Percentiles rank a stretch among this genome's conserved stretches.
Evolutionary conservation across 2,888 invertebrate species (phyloP).

Genomic region (Strigamia crassipes): DNA sequence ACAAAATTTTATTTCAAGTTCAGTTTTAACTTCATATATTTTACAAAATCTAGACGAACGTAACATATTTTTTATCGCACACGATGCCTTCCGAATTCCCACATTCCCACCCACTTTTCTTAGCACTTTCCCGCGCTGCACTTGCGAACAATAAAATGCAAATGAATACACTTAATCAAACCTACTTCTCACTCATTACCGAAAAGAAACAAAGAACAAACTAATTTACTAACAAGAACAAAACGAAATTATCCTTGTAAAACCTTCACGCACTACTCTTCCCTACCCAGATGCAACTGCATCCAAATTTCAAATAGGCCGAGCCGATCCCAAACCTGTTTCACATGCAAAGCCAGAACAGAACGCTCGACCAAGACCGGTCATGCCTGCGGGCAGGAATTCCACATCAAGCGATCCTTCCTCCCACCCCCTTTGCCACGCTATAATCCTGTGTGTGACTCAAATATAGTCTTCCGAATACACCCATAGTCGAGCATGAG

Average conservation of each 20-base stretch:
- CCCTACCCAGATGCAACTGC: background rate
- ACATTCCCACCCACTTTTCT: too few relatives aligned
- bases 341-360: conserved; percentile 12
- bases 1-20: too few relatives aligned
- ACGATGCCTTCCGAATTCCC: too few relatives aligned
- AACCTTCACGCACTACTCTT: background rate
- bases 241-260: background rate
- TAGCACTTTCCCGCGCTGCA: too few relatives aligned
- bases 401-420: background rate
- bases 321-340: background rate
- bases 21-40: too few relatives aligned
- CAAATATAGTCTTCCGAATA: conserved; percentile 25
- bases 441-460: conserved; percentile 17
- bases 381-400: conserved; percentile 34
- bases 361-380: conserved; percentile 10
- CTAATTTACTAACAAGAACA: background rate
- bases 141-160: background rate
- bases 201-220: background rate
- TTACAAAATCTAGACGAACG: too few relatives aligned
- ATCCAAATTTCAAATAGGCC: background rate
- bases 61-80: too few relatives aligned
- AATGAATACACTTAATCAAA: background rate
- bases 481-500: conserved; percentile 8
- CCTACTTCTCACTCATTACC: too few relatives aligned
- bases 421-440: conserved; percentile 14